Evolutionary conservation across 1,140 invertebrate species (phyloP).

Genomic region (Drosophila tristis): DNA sequence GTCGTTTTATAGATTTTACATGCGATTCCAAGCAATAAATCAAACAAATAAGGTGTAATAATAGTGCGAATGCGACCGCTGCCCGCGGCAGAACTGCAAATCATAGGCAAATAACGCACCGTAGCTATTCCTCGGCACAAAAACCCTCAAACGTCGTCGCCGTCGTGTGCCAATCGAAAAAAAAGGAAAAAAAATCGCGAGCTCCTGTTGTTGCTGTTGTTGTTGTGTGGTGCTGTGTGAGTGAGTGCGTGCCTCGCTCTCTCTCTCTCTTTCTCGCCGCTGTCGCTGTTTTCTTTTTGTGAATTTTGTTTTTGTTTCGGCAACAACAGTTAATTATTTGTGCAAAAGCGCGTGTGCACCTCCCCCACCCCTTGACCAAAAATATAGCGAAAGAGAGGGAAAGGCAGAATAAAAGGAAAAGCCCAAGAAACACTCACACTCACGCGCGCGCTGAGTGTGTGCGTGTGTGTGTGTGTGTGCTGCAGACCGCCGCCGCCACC

Average conservation of each 20-base stretch:
- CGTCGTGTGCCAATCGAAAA: constrained; percentile 5
- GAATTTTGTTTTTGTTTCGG: constrained; percentile 36
- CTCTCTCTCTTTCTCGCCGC: constrained; percentile 35
- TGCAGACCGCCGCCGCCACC: constrained; percentile 51
- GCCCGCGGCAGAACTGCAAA: no score
- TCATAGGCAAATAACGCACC: no score
- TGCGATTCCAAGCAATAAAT: no score
- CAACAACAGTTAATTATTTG: constrained; percentile 24
- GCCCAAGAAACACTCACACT: constrained; percentile 7
- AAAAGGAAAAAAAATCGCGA: constrained; percentile 34
- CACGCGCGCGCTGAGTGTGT: constrained; percentile 36
- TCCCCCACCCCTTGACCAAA: constrained; percentile 20
- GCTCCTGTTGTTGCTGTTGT: constrained; percentile 30
- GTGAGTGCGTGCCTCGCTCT: constrained; percentile 26
- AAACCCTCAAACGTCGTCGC: no score
- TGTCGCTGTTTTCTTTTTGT: constrained; percentile 43
- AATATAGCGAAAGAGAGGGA: constrained; percentile 27
- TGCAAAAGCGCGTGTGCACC: constrained; percentile 42
- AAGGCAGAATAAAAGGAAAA: constrained; percentile 2
- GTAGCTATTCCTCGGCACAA: no score
- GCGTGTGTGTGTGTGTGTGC: constrained; percentile 44
- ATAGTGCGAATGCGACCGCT: no score
- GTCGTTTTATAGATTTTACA: no score
- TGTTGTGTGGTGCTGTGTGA: constrained; percentile 21
- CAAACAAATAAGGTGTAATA: no score